These are phyloP conservation scores for Lepidurus apus DNA, from an alignment of 1,140 invertebrate species.

Conservation along the genomic window DNA sequence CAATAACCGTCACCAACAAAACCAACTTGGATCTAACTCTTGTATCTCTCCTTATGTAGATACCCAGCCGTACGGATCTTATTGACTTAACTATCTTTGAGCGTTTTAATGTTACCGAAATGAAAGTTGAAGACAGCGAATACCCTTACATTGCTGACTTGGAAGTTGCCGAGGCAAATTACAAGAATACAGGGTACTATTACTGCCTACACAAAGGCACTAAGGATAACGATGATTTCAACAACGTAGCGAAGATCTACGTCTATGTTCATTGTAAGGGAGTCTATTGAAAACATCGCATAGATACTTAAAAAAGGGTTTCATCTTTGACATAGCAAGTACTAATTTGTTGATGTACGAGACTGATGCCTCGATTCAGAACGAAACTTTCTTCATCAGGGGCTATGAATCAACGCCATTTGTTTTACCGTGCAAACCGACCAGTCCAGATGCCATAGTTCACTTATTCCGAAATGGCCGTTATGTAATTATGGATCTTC, in stretches of 20 bases:
- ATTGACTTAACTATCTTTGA: not conserved
- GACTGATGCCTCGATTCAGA: not conserved
- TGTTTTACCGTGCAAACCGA: slow-evolving; percentile 29
- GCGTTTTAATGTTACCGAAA: not conserved
- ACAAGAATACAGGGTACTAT: not conserved
- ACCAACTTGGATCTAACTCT: no score
- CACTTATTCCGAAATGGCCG: not conserved
- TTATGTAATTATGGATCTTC: not conserved
- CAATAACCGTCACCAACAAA: no score
- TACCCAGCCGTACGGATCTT: not conserved
- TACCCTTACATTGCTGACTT: not conserved
- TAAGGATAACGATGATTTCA: not conserved
- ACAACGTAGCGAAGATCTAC: not conserved
- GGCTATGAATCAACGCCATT: not conserved
- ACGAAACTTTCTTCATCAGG: not conserved
- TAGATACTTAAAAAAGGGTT: not conserved
- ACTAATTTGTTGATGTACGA: not conserved
- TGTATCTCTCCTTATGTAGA: not conserved
- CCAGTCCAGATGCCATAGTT: slow-evolving; percentile 25
- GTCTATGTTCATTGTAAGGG: slow-evolving; percentile 16
- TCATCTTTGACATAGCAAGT: not conserved
- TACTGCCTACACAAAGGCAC: not conserved
- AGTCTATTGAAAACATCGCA: not conserved
- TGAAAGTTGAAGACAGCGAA: not conserved
- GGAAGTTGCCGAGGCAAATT: not conserved